Percentiles rank a stretch among this genome's conserved stretches.
phyloP scores from a whole-genome alignment of 2,797 vertebrate genomes.

The Enteromius fasciolatus region DNA sequence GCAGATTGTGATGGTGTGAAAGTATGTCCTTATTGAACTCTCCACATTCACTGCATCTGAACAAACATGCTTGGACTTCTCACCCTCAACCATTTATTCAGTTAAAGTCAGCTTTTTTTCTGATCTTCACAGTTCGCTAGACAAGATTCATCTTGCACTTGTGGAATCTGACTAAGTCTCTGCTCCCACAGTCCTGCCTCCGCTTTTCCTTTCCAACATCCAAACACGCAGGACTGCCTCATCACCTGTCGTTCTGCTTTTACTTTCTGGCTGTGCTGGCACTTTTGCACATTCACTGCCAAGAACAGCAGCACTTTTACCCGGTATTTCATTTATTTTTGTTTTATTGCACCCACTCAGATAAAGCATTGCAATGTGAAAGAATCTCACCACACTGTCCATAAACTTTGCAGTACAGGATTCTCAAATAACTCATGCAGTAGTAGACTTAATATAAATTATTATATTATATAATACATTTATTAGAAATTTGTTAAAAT shows the following conservation, averaged over 20 bases:
- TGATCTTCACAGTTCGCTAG: constrained; percentile 46
- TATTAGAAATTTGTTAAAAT: no score
- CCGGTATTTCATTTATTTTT: not conserved
- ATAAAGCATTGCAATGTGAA: not conserved
- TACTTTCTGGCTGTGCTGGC: constrained; percentile 10
- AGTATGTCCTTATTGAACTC: constrained; percentile 36
- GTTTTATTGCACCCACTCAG: constrained; percentile 11
- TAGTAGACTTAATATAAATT: not conserved
- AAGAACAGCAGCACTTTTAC: constrained; percentile 27
- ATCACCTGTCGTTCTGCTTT: constrained; percentile 32
- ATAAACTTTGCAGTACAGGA: not conserved
- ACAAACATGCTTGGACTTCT: constrained; percentile 42
- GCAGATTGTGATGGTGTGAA: constrained; percentile 44
- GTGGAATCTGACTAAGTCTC: constrained; percentile 49
- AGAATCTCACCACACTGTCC: not conserved
- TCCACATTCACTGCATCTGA: constrained; percentile 34
- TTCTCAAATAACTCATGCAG: not conserved
- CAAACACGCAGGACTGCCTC: constrained; percentile 24
- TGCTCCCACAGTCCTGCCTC: constrained; percentile 40
- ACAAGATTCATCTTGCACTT: constrained; percentile 54
- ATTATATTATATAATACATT: no score
- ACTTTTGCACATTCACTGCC: constrained; percentile 23
- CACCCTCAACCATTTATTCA: constrained; percentile 40
- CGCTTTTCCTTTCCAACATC: constrained; percentile 36
- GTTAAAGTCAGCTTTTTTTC: constrained; percentile 48